These are phyloP conservation scores for Macroteleia sp. DNA, from an alignment of 2,888 invertebrate species.

Conservation along the genomic window DNA sequence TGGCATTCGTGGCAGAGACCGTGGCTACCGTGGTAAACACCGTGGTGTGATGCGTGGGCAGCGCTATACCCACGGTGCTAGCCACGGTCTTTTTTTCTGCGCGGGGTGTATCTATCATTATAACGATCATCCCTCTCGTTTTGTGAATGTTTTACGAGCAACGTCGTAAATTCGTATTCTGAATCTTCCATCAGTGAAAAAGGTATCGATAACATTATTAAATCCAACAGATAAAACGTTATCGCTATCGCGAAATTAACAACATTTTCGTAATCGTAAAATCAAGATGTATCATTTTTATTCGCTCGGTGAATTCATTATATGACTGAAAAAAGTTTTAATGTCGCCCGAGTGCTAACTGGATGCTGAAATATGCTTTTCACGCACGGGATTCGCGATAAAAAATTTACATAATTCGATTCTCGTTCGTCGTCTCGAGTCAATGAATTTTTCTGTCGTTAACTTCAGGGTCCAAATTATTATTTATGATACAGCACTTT, in stretches of 20 bases:
- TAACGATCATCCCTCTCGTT: slow-evolving; percentile 26
- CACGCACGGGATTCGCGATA: background rate
- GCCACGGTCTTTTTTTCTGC: no score
- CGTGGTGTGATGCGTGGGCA: no score
- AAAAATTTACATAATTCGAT: slow-evolving; percentile 49
- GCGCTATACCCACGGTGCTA: no score
- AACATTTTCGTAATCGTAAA: slow-evolving; percentile 30
- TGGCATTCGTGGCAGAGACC: no score
- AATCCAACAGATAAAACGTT: slow-evolving; percentile 20
- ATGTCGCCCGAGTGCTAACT: slow-evolving; percentile 10
- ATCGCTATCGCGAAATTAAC: slow-evolving; percentile 29
- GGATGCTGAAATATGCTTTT: slow-evolving; percentile 39
- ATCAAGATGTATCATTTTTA: slow-evolving; percentile 15
- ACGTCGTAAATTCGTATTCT: slow-evolving; percentile 39
- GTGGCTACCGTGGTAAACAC: no score
- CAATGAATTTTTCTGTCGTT: slow-evolving; percentile 45
- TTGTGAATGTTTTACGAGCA: slow-evolving; percentile 36
- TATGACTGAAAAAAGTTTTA: slow-evolving; percentile 16
- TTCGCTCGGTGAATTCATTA: slow-evolving; percentile 16
- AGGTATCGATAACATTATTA: slow-evolving; percentile 30
- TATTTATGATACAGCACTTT: slow-evolving; percentile 49
- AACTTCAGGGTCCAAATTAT: slow-evolving; percentile 16
- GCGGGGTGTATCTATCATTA: slow-evolving; percentile 23
- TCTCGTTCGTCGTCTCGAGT: slow-evolving; percentile 26
- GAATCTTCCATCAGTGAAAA: slow-evolving; percentile 25